Evolutionary conservation across 2,888 invertebrate genomes (phyloP).

Genomic region (Stenodema calcarata): DNA sequence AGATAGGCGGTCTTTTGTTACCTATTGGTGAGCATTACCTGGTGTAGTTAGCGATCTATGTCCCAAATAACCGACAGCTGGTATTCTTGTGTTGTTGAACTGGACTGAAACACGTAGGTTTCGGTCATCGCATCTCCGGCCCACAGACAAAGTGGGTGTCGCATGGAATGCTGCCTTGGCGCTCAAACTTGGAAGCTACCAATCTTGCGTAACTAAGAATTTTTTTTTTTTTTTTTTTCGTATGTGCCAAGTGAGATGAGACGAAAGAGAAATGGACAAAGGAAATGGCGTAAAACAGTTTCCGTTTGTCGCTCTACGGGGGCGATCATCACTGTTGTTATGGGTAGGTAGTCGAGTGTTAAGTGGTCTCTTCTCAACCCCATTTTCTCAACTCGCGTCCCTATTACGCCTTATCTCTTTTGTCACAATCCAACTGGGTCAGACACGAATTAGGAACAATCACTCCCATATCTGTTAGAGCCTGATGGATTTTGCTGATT

Average conservation of each 20-base stretch:
- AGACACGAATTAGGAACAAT: background rate
- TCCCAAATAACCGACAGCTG: background rate
- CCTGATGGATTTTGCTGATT: too few relatives aligned
- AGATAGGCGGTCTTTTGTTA: too few relatives aligned
- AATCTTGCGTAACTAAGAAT: background rate
- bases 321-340: background rate
- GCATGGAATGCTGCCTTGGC: background rate
- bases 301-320: background rate
- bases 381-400: background rate
- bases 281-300: background rate
- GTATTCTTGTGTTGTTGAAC: background rate
- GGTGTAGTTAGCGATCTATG: too few relatives aligned
- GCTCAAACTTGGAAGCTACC: background rate
- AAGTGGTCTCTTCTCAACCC: background rate
- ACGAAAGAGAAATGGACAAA: background rate
- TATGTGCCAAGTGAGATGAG: slow-evolving; percentile 7
- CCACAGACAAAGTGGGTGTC: background rate
- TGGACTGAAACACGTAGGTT: background rate
- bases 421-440: background rate
- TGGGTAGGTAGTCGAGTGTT: background rate
- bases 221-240: background rate
- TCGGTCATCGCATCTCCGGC: background rate
- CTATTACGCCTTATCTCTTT: background rate
- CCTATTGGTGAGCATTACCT: too few relatives aligned
- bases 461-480: background rate